These are phyloP conservation scores for Chloroceryle aenea DNA, from an alignment of 2,113 vertebrate species.

Conservation along the genomic window DNA sequence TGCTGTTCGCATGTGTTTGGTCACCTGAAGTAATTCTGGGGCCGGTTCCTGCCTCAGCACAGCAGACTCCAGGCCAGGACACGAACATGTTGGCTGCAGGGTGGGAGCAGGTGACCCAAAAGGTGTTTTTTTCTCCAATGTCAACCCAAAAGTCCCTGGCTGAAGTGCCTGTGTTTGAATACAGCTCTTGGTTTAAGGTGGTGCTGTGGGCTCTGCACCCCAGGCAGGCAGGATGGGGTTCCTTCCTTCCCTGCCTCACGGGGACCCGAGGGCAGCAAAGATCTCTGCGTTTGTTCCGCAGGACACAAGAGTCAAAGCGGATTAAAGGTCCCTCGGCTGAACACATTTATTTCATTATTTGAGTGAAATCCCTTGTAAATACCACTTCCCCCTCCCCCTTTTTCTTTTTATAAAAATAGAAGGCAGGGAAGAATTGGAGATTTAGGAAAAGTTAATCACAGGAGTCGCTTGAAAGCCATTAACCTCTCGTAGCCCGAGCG, in stretches of 20 bases:
- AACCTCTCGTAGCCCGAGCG: neutral
- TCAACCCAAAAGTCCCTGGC: neutral
- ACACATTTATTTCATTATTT: constrained; percentile 72
- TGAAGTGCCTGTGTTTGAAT: neutral
- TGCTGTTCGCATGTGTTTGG: neutral
- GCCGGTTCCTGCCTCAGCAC: neutral
- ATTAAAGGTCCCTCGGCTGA: constrained; percentile 58
- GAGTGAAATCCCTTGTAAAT: constrained; percentile 65
- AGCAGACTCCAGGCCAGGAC: rapidly evolving
- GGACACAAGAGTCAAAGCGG: constrained; percentile 55
- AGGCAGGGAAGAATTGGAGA: constrained; percentile 52
- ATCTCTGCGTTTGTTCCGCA: neutral
- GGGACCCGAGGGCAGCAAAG: neutral
- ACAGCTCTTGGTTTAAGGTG: neutral
- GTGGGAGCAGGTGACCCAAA: neutral
- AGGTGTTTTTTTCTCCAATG: neutral
- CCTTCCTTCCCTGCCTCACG: rapidly evolving
- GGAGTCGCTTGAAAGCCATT: neutral
- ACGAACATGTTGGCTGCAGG: neutral
- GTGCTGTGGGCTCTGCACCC: neutral
- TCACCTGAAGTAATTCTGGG: neutral
- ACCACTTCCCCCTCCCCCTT: neutral
- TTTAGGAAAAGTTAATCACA: constrained; percentile 58
- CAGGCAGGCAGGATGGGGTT: neutral
- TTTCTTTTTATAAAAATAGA: constrained; percentile 61